Conservation (phyloP, 2,888 invertebrate genomes). For the Anaspis maculata region DNA sequence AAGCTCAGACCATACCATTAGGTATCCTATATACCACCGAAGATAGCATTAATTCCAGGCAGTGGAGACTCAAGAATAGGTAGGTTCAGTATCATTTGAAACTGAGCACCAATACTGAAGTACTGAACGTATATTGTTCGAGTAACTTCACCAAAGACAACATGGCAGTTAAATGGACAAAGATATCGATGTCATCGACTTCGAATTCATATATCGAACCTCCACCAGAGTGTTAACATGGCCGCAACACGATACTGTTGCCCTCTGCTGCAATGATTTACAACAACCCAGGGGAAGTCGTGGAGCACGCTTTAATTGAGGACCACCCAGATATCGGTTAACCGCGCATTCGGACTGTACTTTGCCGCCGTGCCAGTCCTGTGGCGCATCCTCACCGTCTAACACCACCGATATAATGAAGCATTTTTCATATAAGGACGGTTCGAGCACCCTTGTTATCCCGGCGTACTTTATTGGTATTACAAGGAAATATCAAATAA, state of each 20-base stretch:
- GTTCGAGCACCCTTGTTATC: conserved; percentile 19
- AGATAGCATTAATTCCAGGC: too few species aligned
- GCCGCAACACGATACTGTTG: conserved; percentile 21
- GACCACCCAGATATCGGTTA: conserved; percentile 22
- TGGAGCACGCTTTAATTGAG: conserved; percentile 20
- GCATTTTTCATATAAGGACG: conserved; percentile 20
- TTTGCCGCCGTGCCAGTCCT: conserved; percentile 1
- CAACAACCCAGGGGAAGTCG: conserved; percentile 18
- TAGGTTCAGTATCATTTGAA: too few species aligned
- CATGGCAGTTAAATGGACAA: too few species aligned
- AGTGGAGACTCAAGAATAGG: too few species aligned
- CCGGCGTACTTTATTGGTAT: conserved; percentile 15
- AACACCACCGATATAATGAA: conserved; percentile 10
- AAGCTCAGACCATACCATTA: too few species aligned
- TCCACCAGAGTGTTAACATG: conserved; percentile 20
- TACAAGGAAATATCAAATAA: conserved; percentile 8
- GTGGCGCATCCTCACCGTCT: conserved; percentile 12
- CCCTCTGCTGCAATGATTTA: conserved; percentile 24
- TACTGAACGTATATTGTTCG: too few species aligned
- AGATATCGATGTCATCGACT: conserved; percentile 3
- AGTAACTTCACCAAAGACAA: too few species aligned
- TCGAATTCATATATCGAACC: conserved; percentile 5
- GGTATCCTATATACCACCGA: too few species aligned
- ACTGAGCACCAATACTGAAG: too few species aligned
- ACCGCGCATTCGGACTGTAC: conserved; percentile 13